Evolutionary conservation across 2,113 vertebrate genomes (phyloP), one percentile per base, ranked within the genome.

Genomic region (Anhinga anhinga): DNA sequence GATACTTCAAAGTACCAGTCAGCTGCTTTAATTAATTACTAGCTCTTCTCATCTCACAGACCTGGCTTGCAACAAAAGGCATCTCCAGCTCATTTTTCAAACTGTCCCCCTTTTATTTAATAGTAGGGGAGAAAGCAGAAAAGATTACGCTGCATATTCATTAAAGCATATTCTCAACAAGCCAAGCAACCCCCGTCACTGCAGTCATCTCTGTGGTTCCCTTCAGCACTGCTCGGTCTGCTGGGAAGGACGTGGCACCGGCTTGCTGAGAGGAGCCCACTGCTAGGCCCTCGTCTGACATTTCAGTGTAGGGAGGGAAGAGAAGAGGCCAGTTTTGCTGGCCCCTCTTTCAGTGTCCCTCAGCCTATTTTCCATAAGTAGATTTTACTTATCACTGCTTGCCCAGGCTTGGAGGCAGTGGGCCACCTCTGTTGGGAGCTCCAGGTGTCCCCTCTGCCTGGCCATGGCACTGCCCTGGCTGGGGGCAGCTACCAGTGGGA

Each of bases 371-470:
- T 36, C 52, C 23, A 0, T 20, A 70, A 52, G 15, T 42, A 67
- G 29, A 13, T 45, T 67, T n/a, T 32, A 25, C 3, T 38, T 73
- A 80, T 63, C 53, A 15, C 12, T 61, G 65, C 59, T 81, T 65
- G 40, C 10, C 36, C 49, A 59, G 25, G 29, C 59, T 50, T 61
- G 59, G 44, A 73, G 22, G 44, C 56, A 70, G 25, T 44, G 26
- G 34, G 23, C 4, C 53, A 42, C 36, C 30, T 40, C 30, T 47
- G 0, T 1, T 6, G 62, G 53, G 20, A 61, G 9, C 25, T 14
- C 55, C 65, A 53, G 0, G 1, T 2, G 1, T 8, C 13, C 21
- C 14, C 34, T 73, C 45, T 77, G 53, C 72, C 52, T 5, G 4
- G 58, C 22, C 9, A 63, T 3, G 26, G 70, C 70, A 27, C 17